These are phyloP conservation scores for Alitta virens DNA, from an alignment of 2,888 invertebrate genomes.

Conservation along the genomic window DNA sequence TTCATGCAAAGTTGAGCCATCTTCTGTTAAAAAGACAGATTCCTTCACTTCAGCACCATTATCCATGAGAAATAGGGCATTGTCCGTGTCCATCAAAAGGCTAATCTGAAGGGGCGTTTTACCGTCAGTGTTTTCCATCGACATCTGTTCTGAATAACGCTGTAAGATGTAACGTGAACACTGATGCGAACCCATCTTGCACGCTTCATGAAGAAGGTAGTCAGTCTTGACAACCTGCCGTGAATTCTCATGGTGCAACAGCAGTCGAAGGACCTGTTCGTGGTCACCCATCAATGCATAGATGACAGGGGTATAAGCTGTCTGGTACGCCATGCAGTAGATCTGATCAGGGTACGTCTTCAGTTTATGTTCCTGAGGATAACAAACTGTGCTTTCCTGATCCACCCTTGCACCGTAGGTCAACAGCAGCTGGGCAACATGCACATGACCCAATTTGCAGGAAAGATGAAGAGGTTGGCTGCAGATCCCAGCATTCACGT, in stretches of 20 bases:
- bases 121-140: conserved; percentile 29
- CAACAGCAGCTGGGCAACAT: conserved; percentile 69
- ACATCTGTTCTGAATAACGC: conserved; percentile 32
- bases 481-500: conserved; percentile 71
- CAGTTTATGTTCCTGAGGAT: conserved; percentile 68
- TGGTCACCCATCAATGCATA: conserved; percentile 50
- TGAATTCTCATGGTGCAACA: conserved; percentile 32
- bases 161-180: conserved; percentile 48
- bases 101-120: conserved; percentile 33
- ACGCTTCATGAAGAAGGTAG: conserved; percentile 55
- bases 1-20: conserved; percentile 50
- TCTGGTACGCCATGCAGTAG: conserved; percentile 43
- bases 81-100: conserved; percentile 70
- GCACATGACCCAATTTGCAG: conserved; percentile 69
- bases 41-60: conserved; percentile 65
- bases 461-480: conserved; percentile 75
- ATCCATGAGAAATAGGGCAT: conserved; percentile 60
- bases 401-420: conserved; percentile 72
- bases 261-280: conserved; percentile 39
- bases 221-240: conserved; percentile 58
- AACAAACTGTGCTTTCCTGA: conserved; percentile 74
- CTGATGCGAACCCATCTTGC: conserved; percentile 63
- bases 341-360: conserved; percentile 36
- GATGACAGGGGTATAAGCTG: conserved; percentile 47
- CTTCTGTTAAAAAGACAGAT: conserved; percentile 29